These are phyloP conservation scores for Antedon bifida DNA, from an alignment of 35 echinoderm and acorn worm species.

Conservation along the genomic window DNA sequence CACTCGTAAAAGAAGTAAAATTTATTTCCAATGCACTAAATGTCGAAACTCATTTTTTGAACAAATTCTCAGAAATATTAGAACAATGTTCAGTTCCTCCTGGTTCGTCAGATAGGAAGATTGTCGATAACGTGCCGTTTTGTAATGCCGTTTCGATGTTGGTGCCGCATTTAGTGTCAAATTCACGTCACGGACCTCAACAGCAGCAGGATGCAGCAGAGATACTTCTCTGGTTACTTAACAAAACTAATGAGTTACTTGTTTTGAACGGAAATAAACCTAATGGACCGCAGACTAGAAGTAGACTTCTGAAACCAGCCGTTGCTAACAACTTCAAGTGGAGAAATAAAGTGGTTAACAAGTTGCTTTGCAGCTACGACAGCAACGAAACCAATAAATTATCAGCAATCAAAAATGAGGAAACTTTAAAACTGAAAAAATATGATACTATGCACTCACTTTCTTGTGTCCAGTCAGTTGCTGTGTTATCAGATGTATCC, in stretches of 20 bases:
- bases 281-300: neutral
- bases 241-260: slow-evolving; percentile 10
- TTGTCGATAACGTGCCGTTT: slow-evolving; percentile 4
- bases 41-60: neutral
- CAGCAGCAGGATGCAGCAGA: slow-evolving; percentile 35
- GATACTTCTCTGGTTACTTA: slow-evolving; percentile 23
- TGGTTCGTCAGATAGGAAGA: neutral
- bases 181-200: neutral
- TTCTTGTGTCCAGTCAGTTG: neutral
- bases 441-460: slow-evolving; percentile 4
- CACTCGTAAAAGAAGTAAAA: neutral
- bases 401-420: neutral
- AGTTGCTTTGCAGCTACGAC: neutral
- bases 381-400: neutral
- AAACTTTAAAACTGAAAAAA: neutral
- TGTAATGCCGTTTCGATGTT: slow-evolving; percentile 4
- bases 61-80: slow-evolving; percentile 9
- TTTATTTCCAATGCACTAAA: neutral
- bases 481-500: slow-evolving; percentile 9
- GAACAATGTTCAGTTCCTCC: neutral
- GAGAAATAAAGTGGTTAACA: neutral
- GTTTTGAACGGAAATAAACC: neutral
- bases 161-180: slow-evolving; percentile 4
- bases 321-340: neutral
- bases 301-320: neutral